These are phyloP conservation scores for Sebastiscus tertius DNA, from an alignment of 2,797 vertebrate species.

Conservation along the genomic window DNA sequence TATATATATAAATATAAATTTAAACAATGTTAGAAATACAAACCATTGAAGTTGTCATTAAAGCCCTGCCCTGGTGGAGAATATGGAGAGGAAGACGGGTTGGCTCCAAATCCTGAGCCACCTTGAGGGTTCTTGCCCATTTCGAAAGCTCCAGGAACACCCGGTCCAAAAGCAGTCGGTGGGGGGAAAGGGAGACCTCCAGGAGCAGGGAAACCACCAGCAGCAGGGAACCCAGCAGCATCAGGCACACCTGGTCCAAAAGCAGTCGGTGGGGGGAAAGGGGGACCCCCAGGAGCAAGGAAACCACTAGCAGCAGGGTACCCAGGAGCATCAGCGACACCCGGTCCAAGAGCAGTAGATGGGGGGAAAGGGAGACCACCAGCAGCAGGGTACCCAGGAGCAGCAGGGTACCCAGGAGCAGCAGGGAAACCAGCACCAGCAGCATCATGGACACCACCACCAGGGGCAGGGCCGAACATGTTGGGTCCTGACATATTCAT, in stretches of 20 bases:
- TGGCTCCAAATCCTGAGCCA: slow-evolving; percentile 27
- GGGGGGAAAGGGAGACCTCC: neutral
- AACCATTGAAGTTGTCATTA: slow-evolving; percentile 7
- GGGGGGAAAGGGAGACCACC: too few species aligned
- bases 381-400: too few species aligned
- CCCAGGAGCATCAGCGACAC: too few species aligned
- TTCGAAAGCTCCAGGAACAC: slow-evolving; percentile 40
- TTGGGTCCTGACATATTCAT: neutral
- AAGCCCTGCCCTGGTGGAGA: slow-evolving; percentile 35
- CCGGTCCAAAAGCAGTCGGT: neutral
- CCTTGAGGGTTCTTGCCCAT: slow-evolving; percentile 2
- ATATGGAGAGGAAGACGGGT: slow-evolving; percentile 39
- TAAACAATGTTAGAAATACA: neutral
- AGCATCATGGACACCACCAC: neutral
- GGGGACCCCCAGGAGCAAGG: neutral
- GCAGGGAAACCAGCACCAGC: neutral
- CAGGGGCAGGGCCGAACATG: slow-evolving; percentile 15
- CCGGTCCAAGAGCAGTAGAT: too few species aligned
- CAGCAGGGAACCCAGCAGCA: neutral
- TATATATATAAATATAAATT: too few species aligned
- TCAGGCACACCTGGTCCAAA: neutral
- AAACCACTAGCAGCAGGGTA: too few species aligned
- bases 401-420: too few species aligned
- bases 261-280: neutral
- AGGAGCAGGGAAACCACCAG: neutral